Evolutionary conservation across 2,888 invertebrate genomes (phyloP).

Genomic region (Ditylenchus weischeri): DNA sequence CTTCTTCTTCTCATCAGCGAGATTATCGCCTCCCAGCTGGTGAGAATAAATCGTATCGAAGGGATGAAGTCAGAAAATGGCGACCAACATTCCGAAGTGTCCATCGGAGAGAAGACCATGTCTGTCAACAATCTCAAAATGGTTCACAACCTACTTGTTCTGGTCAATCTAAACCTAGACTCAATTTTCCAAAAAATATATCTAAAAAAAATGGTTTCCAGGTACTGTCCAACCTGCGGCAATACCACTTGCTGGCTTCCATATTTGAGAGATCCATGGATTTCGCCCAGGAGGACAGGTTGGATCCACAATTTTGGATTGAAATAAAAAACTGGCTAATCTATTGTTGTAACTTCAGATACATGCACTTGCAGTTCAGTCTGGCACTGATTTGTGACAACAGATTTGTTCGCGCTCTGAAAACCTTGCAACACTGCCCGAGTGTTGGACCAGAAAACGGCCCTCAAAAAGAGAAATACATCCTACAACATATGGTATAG

Average conservation of each 20-base stretch:
- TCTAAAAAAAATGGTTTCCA: background rate
- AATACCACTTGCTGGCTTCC: slow-evolving; percentile 50
- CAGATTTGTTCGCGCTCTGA: slow-evolving; percentile 66
- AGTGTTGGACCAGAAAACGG: slow-evolving; percentile 37
- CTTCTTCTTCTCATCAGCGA: slow-evolving; percentile 75
- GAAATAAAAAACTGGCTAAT: background rate
- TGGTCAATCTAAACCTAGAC: slow-evolving; percentile 63
- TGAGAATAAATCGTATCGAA: slow-evolving; percentile 80
- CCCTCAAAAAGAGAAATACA: slow-evolving; percentile 60
- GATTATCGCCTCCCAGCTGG: slow-evolving; percentile 77
- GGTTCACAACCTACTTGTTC: slow-evolving; percentile 82
- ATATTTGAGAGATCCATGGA: slow-evolving; percentile 88
- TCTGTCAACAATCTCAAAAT: slow-evolving; percentile 83
- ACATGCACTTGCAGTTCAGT: slow-evolving; percentile 73
- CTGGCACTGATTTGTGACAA: slow-evolving; percentile 72
- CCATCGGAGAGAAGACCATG: slow-evolving; percentile 64
- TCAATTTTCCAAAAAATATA: background rate
- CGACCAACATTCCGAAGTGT: background rate
- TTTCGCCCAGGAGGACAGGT: slow-evolving; percentile 82
- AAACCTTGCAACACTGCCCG: slow-evolving; percentile 76
- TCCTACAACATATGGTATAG: slow-evolving; percentile 70
- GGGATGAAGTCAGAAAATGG: background rate
- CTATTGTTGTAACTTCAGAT: background rate
- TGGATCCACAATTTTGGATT: slow-evolving; percentile 58
- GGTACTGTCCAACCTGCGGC: slow-evolving; percentile 54